Evolutionary conservation across 2,797 vertebrate species (phyloP).

Genomic region (Gymnodraco acuticeps): DNA sequence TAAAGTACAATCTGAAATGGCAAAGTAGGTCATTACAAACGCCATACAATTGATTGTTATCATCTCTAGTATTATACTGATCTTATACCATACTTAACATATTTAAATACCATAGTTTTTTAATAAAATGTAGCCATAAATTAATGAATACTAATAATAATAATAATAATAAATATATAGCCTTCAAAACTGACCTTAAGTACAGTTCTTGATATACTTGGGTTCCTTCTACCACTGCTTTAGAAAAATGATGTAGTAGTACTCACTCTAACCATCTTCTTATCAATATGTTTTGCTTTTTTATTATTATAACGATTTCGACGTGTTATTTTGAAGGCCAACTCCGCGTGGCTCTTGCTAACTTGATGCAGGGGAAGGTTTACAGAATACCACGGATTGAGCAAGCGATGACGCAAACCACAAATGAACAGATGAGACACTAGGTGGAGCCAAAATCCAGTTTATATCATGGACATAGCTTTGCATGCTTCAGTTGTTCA

Average conservation of each 20-base stretch:
- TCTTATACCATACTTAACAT: neutral
- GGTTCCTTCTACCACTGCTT: neutral
- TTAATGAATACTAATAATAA: too few relatives aligned
- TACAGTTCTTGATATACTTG: neutral
- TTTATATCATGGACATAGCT: accelerated
- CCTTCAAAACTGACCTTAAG: neutral
- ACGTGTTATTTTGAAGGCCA: conserved; percentile 42
- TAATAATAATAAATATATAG: neutral
- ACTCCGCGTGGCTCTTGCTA: neutral
- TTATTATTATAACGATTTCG: too few relatives aligned
- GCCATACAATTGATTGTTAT: neutral
- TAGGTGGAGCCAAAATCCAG: conserved; percentile 44
- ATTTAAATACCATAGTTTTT: too few relatives aligned
- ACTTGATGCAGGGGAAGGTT: neutral
- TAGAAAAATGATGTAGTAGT: neutral
- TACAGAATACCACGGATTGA: conserved; percentile 28
- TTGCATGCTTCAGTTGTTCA: neutral
- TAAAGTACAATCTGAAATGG: too few relatives aligned
- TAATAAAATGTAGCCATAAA: neutral
- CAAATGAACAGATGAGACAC: neutral
- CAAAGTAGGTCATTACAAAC: neutral
- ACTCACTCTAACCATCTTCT: neutral
- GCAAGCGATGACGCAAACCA: conserved; percentile 46
- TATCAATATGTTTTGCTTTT: too few relatives aligned
- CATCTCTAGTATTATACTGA: neutral